Evolutionary conservation across 1,140 invertebrate species (phyloP).

Genomic region (Drosophila funebris): DNA sequence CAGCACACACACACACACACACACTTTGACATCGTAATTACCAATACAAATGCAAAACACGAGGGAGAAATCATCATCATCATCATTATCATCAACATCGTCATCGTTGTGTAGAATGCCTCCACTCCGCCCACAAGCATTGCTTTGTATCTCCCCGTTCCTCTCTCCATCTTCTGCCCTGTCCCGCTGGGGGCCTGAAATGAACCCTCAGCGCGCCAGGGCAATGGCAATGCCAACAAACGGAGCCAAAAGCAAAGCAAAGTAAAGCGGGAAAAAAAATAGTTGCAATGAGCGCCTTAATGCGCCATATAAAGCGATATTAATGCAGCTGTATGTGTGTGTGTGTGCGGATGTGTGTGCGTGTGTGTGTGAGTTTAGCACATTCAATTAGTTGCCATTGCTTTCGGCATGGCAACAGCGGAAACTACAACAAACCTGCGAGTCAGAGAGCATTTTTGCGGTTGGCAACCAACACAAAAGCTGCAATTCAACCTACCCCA

Average conservation of each 20-base stretch:
- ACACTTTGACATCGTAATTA: slow-evolving; percentile 57
- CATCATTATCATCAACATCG: slow-evolving; percentile 12
- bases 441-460: slow-evolving; percentile 59
- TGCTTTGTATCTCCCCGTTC: not conserved
- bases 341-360: not conserved
- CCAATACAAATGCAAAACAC: slow-evolving; percentile 67
- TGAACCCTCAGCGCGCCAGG: slow-evolving; percentile 30
- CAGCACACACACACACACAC: slow-evolving; percentile 19
- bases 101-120: not conserved
- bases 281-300: slow-evolving; percentile 66
- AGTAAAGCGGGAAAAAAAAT: slow-evolving; percentile 18
- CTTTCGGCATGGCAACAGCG: slow-evolving; percentile 55
- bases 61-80: slow-evolving; percentile 61
- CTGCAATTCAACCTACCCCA: too few species aligned
- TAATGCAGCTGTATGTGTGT: slow-evolving; percentile 23
- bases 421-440: slow-evolving; percentile 14
- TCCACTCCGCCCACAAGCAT: slow-evolving; percentile 1
- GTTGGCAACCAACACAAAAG: slow-evolving; percentile 61
- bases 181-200: slow-evolving; percentile 28
- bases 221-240: slow-evolving; percentile 15
- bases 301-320: slow-evolving; percentile 69
- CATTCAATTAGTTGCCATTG: slow-evolving; percentile 77
- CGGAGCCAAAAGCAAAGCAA: slow-evolving; percentile 10
- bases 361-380: slow-evolving; percentile 54
- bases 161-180: not conserved